Conservation (phyloP, 2,888 invertebrate species). For the Palloptera scutellata region DNA sequence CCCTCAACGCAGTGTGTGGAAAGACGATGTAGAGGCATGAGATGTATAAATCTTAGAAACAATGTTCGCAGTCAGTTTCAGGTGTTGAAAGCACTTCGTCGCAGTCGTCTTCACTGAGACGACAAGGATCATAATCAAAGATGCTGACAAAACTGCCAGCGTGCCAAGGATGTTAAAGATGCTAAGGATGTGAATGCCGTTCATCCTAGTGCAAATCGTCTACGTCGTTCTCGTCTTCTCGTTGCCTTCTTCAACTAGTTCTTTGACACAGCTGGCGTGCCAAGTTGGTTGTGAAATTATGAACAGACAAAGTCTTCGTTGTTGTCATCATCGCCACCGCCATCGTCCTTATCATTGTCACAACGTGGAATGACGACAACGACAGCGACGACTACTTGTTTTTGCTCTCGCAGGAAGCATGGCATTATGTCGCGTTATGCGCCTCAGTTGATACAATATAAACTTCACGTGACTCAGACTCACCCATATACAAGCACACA, state of each 20-base stretch:
- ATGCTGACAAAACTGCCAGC: constrained; percentile 26
- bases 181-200: too few species aligned
- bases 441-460: constrained; percentile 11
- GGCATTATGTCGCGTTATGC: constrained; percentile 19
- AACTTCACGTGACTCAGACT: neutral
- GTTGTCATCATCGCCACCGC: neutral
- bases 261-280: too few species aligned
- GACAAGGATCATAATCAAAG: constrained; percentile 24
- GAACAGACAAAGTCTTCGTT: neutral
- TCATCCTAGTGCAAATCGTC: too few species aligned
- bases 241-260: too few species aligned
- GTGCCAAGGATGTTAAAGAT: neutral
- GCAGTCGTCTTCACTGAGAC: neutral
- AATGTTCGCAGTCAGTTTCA: constrained; percentile 16
- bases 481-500: neutral
- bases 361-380: neutral
- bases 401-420: constrained; percentile 10
- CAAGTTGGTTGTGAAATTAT: too few species aligned
- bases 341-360: neutral
- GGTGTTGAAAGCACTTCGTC: constrained; percentile 11
- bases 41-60: too few species aligned
- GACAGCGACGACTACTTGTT: neutral
- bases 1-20: too few species aligned
- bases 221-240: too few species aligned
- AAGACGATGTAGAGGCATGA: too few species aligned